Conservation (phyloP, 1,140 invertebrate species). For the Hormaphis cornu region DNA sequence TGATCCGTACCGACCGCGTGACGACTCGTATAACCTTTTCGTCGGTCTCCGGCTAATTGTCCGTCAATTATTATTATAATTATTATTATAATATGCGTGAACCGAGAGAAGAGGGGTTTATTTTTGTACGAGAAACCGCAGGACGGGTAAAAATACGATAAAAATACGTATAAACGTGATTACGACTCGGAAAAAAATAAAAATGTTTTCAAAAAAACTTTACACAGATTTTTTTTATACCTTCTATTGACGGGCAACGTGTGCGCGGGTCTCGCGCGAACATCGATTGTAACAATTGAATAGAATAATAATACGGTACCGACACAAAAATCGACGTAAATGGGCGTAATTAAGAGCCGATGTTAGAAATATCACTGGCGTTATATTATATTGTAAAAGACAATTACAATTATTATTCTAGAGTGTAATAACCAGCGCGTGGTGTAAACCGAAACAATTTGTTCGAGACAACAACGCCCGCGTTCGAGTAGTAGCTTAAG, state of each 20-base stretch:
- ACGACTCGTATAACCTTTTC: constrained; percentile 11
- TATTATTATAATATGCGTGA: no score
- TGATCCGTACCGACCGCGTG: background rate
- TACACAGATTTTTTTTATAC: no score
- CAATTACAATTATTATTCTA: no score
- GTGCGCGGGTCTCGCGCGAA: background rate
- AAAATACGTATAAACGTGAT: no score
- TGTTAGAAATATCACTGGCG: no score
- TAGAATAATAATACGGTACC: no score
- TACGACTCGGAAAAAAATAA: background rate
- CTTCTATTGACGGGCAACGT: background rate
- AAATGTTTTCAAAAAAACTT: no score
- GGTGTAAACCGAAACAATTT: constrained; percentile 6
- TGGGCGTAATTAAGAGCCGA: constrained; percentile 17
- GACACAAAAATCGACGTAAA: background rate
- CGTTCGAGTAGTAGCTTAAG: background rate
- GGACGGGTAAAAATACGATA: no score
- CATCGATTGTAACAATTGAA: background rate
- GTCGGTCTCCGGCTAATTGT: constrained; percentile 6
- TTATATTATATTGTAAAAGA: no score
- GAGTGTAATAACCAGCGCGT: background rate
- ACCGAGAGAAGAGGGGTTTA: background rate
- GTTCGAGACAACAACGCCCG: constrained; percentile 11
- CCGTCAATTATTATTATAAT: no score
- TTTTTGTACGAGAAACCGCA: background rate